Base-by-base conservation (phyloP, 2,113 vertebrate species). In the Zingel zingel region DNA sequence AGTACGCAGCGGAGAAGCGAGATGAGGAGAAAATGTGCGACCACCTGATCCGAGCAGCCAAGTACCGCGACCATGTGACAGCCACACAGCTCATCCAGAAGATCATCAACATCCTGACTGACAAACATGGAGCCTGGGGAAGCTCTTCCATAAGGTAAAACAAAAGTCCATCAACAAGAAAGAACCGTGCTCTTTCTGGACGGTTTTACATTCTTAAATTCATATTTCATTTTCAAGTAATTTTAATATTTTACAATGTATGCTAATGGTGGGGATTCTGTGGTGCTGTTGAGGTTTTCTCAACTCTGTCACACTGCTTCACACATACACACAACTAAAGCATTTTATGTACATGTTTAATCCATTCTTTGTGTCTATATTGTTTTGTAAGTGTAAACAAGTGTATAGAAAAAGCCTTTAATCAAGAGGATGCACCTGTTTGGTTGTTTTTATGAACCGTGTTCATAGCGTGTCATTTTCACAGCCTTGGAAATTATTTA, bases 21-120 rank as follows among this genome's bases (percentile, higher is more conserved):
- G 98, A 99, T 73, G 98, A 99, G 89, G 98, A 99, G 91, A 99
- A 98, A 92, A 97, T 99, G 97, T 99, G 98, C 67, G 98, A 99
- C 91, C 98, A 99, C 87, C 95, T 99, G 93, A 98, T 99, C 93
- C 95, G 96, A 14, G 98, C 98, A 5, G 97, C 98, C 8, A 99
- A 98, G 85, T 98, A 98, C 88, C 95, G 98, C 62, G 98, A 99
- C 94, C 97, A 99, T 73, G 96, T 99, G 94, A 99, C 97, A 4
- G 96, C 98, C 88, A 97, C 96, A n/a, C 98, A 99, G 54, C 96
- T 99, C 74, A 94, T 99, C 89, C 98, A 99, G 95, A 99, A 99
- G 94, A 98, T 99, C 65, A 94, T 98, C 93, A 97, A 97, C 95
- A 99, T 99, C 80, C 95, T 99, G 87, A 99, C 97, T 25, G 98